Base-by-base conservation (phyloP, 2,113 vertebrate species). In the Lepidothrix coronata region DNA sequence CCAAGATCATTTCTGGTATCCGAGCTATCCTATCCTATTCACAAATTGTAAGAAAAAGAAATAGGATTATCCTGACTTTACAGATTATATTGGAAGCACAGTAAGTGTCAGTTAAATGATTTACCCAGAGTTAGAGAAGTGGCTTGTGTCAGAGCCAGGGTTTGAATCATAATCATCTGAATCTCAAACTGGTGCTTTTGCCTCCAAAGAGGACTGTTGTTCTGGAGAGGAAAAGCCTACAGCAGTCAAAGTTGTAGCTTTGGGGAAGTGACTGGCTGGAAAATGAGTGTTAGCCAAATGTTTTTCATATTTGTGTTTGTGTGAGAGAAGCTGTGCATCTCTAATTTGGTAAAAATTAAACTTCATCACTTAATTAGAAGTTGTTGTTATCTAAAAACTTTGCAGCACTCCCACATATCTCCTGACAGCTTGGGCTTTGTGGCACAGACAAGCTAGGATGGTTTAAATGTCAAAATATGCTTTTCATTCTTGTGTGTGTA, bases 401-500 rank as follows among this genome's bases (percentile, higher is more conserved):
- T 94, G 75, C 75, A 79, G 68, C 72, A 80, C 85, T 94, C 93
- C 92, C 79, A 90, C 92, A 41, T 94, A 80, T 88, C 79, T 85
- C 31, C 76, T 90, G 82, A 61, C 95, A 97, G 95, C 88, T 93
- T 96, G 93, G 63, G 72, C 65, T 94, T 39, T 67, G 65, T 84
- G 79, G 82, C 83, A 81, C 77, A 95, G 92, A 55, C 68, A 92
- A 91, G 23, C 61, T 92, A 80, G 68, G 52, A 75, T 94, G 72
- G 72, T 96, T 88, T 88, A 96, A 96, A 95, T 92, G 95, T 95
- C 94, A 97, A 88, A 96, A 92, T 93, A 95, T 31, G 74, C 87
- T 96, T 95, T 92, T 85, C 81, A 57, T 95, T 95, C 63, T 79
- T 79, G 14, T 88, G 39, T 93, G 3, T 92, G 15, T 94, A 74